These are phyloP conservation scores for Seira sanloemensis DNA, from an alignment of 2,888 invertebrate genomes.

Conservation along the genomic window DNA sequence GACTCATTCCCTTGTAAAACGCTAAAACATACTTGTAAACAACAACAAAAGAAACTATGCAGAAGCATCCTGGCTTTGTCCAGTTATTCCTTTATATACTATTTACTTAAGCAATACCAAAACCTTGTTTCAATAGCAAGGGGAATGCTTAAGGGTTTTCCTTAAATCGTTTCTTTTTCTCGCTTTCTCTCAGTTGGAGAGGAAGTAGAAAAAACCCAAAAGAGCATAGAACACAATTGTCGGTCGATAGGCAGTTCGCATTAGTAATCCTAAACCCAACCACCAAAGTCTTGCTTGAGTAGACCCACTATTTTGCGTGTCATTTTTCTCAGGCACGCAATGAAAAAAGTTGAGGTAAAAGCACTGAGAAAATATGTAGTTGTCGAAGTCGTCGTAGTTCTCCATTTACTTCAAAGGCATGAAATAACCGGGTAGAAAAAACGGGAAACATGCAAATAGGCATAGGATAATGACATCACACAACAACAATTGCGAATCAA, in stretches of 20 bases:
- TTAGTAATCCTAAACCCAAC: slow-evolving; percentile 26
- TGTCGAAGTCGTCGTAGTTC: slow-evolving; percentile 16
- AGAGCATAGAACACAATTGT: slow-evolving; percentile 20
- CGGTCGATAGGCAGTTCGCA: slow-evolving; percentile 46
- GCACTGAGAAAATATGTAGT: slow-evolving; percentile 3
- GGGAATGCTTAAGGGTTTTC: neutral
- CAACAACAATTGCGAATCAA: neutral
- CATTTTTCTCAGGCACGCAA: slow-evolving; percentile 49
- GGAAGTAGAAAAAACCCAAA: neutral
- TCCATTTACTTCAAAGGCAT: neutral
- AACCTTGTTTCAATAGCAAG: too few species aligned
- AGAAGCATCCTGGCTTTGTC: neutral
- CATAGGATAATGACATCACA: slow-evolving; percentile 50
- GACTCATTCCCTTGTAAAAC: neutral
- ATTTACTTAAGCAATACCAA: neutral
- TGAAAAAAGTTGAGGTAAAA: slow-evolving; percentile 33
- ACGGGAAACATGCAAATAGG: slow-evolving; percentile 38
- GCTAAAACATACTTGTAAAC: neutral
- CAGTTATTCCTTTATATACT: neutral
- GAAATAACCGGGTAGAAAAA: slow-evolving; percentile 35
- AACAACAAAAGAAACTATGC: neutral
- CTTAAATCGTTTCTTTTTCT: neutral
- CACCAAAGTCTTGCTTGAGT: too few species aligned
- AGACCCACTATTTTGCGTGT: slow-evolving; percentile 40
- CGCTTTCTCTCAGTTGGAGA: neutral